Evolutionary conservation across 2,888 invertebrate genomes (phyloP).

Genomic region (Pachliopta kotzebuea): DNA sequence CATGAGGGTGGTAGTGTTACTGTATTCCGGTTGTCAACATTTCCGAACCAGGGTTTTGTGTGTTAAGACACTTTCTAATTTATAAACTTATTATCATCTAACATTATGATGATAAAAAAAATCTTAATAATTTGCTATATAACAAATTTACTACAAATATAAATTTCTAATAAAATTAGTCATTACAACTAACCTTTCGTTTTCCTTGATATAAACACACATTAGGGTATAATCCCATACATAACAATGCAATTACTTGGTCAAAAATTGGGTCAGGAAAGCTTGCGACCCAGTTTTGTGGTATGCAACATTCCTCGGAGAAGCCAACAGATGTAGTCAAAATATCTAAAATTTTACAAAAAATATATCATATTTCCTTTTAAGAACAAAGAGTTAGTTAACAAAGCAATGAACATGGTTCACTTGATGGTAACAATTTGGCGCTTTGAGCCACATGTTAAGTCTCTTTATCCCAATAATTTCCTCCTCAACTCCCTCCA

Average conservation of each 20-base stretch:
- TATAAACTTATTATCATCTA: too few species aligned
- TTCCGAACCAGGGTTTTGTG: too few species aligned
- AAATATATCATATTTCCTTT: neutral
- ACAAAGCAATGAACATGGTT: too few species aligned
- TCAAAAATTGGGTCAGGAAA: slow-evolving; percentile 91
- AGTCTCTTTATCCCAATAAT: too few species aligned
- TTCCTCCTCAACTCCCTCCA: too few species aligned
- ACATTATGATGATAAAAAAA: too few species aligned
- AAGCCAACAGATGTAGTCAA: slow-evolving; percentile 87
- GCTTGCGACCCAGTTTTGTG: slow-evolving; percentile 87
- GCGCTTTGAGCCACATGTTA: too few species aligned
- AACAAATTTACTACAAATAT: neutral
- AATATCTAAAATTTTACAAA: slow-evolving; percentile 64
- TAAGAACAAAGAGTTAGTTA: neutral
- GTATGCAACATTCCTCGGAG: slow-evolving; percentile 91
- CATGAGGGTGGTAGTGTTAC: too few species aligned
- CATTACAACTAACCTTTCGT: slow-evolving; percentile 83
- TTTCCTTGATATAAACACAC: slow-evolving; percentile 98
- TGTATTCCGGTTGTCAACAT: too few species aligned
- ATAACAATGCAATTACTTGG: slow-evolving; percentile 90
- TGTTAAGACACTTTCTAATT: too few species aligned
- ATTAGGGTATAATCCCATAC: slow-evolving; percentile 97
- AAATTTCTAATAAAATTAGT: neutral
- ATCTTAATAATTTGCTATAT: neutral
- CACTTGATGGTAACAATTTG: too few species aligned